Evolutionary conservation across 2,113 vertebrate species (phyloP), one percentile per base, ranked within the genome.

Genomic region (Leuciscus idus): DNA sequence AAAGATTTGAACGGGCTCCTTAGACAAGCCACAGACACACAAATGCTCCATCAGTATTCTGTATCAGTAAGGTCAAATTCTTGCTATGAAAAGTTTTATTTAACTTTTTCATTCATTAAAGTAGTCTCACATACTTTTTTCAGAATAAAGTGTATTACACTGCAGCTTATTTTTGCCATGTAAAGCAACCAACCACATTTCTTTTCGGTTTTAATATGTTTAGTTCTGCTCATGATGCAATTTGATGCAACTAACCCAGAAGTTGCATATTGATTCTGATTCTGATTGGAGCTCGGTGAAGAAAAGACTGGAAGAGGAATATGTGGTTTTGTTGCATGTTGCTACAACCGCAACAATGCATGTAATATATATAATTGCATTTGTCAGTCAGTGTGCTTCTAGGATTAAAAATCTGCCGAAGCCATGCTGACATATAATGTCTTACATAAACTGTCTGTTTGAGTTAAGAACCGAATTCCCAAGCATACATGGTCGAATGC

Each of bases 381-480:
- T 74, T 48, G 23, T 74, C 23, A 48, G 12, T 46, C 23, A 74
- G 12, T 74, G 39, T 74, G 39, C 43, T 43, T 74, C 21, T 4
- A 26, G 72, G 5, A 48, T 74, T 74, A 74, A 46, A 48, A 74
- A 48, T 11, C 28, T 52, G 81, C 62, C 61, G 36, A 83, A 83
- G 28, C 28, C 21, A 8, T 6, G 1, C 26, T 30, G 62, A 70
- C 46, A 50, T 33, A 70, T 83, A 70, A 68, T 36, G 81, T 70
- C 39, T 81, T 81, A 3, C 21, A 19, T 68, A 52, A 83, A 83
- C 43, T 52, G 46, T 83, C 43, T 82, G 46, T 82, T 70, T 70
- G 62, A 83, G 81, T 83, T 23, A 55, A 68, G 39, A 81, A 64
- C 39, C 2, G 36, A 81, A 73, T 83, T 84, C 74, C 76, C 6